phyloP scores from a whole-genome alignment of 2,113 vertebrate genomes.

The Chauna torquata region DNA sequence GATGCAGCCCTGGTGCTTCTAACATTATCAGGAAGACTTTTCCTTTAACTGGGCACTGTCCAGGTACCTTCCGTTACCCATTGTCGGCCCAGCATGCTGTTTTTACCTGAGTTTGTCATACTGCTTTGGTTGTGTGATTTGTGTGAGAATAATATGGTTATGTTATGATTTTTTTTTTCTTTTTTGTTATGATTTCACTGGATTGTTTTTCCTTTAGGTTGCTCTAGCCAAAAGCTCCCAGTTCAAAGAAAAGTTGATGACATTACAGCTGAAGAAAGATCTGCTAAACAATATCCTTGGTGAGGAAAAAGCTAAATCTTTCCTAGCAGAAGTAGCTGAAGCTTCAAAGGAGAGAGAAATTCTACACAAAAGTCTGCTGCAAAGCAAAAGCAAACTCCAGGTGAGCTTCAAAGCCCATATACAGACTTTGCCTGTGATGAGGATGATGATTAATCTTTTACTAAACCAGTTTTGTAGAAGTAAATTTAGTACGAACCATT shows the following conservation, averaged over 20 bases:
- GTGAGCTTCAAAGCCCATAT: slow-evolving; percentile 50
- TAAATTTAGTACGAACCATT: neutral
- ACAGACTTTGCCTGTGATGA: neutral
- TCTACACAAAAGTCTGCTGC: slow-evolving; percentile 82
- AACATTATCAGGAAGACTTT: slow-evolving; percentile 45
- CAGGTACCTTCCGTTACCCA: slow-evolving; percentile 35
- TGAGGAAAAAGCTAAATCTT: slow-evolving; percentile 70
- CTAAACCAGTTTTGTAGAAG: neutral
- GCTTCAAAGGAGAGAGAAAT: slow-evolving; percentile 81
- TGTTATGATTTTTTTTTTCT: neutral
- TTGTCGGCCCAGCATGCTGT: slow-evolving; percentile 5
- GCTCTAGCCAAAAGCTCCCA: slow-evolving; percentile 81
- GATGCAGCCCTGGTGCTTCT: slow-evolving; percentile 28
- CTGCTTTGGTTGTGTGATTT: slow-evolving; percentile 14
- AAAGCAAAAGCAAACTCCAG: slow-evolving; percentile 85
- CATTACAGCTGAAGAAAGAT: slow-evolving; percentile 81
- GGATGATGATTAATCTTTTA: neutral
- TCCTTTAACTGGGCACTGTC: slow-evolving; percentile 40
- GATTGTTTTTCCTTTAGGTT: slow-evolving; percentile 49
- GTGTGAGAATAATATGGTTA: slow-evolving; percentile 2
- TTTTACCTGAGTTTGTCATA: slow-evolving; percentile 11
- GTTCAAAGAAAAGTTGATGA: slow-evolving; percentile 82
- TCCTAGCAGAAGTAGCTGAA: slow-evolving; percentile 76
- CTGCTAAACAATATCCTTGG: slow-evolving; percentile 83
- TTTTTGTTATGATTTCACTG: neutral